Conservation (phyloP, 2,888 invertebrate species). For the Eupithecia tripunctaria region DNA sequence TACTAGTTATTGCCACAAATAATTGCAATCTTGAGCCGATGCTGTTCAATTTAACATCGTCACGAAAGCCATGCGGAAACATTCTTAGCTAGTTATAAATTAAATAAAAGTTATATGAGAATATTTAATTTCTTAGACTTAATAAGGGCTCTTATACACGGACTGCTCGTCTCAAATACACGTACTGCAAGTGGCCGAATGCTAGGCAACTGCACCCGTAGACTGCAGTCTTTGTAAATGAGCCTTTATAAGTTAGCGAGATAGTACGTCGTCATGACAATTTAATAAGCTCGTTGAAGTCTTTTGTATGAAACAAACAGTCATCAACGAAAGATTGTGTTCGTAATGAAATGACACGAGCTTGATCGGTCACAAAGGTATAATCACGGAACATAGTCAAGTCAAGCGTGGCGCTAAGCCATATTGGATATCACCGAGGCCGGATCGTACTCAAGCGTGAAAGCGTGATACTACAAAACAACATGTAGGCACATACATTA, state of each 20-base stretch:
- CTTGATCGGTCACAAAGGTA: constrained; percentile 59
- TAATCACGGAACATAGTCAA: constrained; percentile 58
- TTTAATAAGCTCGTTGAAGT: background rate
- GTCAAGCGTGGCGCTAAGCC: constrained; percentile 72
- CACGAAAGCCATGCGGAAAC: background rate
- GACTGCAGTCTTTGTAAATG: too few species aligned
- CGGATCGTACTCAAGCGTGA: constrained; percentile 62
- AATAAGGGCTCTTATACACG: too few species aligned
- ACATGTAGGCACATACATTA: background rate
- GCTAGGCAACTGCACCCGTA: too few species aligned
- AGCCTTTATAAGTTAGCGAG: background rate
- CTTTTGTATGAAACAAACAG: background rate
- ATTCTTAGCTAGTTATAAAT: background rate
- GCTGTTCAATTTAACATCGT: background rate
- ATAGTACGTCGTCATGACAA: background rate
- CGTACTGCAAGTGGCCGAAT: too few species aligned
- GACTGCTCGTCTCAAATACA: too few species aligned
- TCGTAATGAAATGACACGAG: background rate
- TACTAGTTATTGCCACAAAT: too few species aligned
- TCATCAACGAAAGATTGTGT: background rate
- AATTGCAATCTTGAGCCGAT: background rate
- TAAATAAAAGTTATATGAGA: background rate
- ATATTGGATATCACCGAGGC: constrained; percentile 79
- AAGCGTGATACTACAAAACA: constrained; percentile 51
- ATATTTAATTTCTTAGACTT: background rate